Evolutionary conservation across 2,888 invertebrate species (phyloP).

Genomic region (Vesta saturnalis): DNA sequence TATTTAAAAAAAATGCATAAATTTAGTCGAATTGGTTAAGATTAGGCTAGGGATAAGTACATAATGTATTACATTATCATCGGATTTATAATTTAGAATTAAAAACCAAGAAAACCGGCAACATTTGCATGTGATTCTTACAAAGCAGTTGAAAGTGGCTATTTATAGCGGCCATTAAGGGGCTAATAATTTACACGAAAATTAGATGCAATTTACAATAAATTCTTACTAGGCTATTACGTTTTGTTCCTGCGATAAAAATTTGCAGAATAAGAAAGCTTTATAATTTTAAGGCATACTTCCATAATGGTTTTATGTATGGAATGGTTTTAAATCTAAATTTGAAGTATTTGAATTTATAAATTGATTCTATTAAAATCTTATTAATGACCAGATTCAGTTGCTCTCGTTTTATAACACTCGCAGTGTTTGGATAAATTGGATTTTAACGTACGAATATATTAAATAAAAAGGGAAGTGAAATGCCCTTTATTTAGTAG

Average conservation of each 20-base stretch:
- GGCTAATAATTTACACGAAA: constrained; percentile 41
- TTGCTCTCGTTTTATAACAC: too few relatives aligned
- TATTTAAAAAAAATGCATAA: background rate
- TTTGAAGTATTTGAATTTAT: too few relatives aligned
- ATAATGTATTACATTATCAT: background rate
- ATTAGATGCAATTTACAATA: constrained; percentile 46
- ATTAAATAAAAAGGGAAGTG: too few relatives aligned
- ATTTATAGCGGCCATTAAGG: constrained; percentile 42
- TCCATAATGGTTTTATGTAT: too few relatives aligned
- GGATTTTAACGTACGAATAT: too few relatives aligned
- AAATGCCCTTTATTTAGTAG: too few relatives aligned
- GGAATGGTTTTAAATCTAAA: too few relatives aligned
- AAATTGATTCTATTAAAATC: too few relatives aligned
- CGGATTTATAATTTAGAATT: constrained; percentile 5
- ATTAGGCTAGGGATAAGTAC: background rate
- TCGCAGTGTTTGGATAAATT: too few relatives aligned
- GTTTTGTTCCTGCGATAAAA: constrained; percentile 43
- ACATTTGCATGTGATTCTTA: constrained; percentile 34
- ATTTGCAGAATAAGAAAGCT: constrained; percentile 35
- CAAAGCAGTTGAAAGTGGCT: constrained; percentile 30
- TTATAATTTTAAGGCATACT: constrained; percentile 11
- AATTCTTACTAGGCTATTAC: constrained; percentile 43
- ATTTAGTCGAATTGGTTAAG: background rate
- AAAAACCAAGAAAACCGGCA: constrained; percentile 7
- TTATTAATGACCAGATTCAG: too few relatives aligned